phyloP scores from a whole-genome alignment of 2,888 invertebrate species.

The Plemyria rubiginata region DNA sequence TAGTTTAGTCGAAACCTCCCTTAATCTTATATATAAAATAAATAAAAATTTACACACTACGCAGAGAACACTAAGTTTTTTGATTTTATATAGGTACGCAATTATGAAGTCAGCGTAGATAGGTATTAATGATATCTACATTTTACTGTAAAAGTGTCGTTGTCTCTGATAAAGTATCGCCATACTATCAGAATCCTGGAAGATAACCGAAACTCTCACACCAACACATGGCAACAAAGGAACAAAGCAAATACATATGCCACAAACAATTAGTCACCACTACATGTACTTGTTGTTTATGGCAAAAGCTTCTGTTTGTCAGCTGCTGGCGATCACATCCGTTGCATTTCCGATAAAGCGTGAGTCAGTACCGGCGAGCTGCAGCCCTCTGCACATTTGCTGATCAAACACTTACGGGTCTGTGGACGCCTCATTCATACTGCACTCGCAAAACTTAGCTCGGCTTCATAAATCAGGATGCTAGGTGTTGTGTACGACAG shows the following conservation, averaged over 20 bases:
- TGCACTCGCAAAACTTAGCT: conserved; percentile 51
- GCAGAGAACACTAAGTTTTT: too few relatives aligned
- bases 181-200: conserved; percentile 50
- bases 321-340: conserved; percentile 73
- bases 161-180: conserved; percentile 47
- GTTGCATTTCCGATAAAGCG: conserved; percentile 75
- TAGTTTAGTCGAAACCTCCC: too few relatives aligned
- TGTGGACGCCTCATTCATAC: conserved; percentile 60
- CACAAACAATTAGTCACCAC: conserved; percentile 71
- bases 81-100: too few relatives aligned
- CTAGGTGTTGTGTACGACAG: conserved; percentile 51
- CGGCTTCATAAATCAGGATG: conserved; percentile 54
- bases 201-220: conserved; percentile 44
- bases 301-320: conserved; percentile 68
- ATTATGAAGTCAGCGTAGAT: not conserved
- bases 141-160: conserved; percentile 31
- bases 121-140: conserved; percentile 19
- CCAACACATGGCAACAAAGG: conserved; percentile 69
- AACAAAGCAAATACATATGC: conserved; percentile 72
- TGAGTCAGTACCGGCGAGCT: conserved; percentile 64
- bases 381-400: conserved; percentile 48
- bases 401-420: conserved; percentile 51
- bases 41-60: too few relatives aligned
- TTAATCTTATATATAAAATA: too few relatives aligned
- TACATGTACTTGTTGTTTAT: conserved; percentile 65